Evolutionary conservation across 2,888 invertebrate species (phyloP).

Genomic region (Macropis europaea): DNA sequence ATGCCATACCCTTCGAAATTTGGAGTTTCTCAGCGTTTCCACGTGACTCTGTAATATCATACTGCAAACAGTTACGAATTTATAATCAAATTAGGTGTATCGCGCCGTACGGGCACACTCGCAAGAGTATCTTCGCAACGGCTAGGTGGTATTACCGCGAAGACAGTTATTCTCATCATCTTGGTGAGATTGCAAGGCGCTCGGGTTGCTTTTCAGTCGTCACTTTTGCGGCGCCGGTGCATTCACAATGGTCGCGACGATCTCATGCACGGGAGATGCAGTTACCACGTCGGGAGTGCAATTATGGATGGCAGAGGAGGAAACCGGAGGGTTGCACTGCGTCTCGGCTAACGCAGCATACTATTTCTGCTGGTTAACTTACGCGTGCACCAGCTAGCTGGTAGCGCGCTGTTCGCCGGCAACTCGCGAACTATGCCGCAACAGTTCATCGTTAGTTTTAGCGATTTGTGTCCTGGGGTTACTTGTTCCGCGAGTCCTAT

Average conservation of each 20-base stretch:
- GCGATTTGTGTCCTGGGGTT: too few relatives aligned
- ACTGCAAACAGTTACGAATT: background rate
- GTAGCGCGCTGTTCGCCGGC: background rate
- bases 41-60: too few relatives aligned
- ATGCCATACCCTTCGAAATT: too few relatives aligned
- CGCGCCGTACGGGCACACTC: background rate
- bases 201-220: conserved; percentile 23
- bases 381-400: background rate
- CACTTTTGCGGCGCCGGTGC: conserved; percentile 11
- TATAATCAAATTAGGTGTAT: background rate
- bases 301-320: conserved; percentile 26
- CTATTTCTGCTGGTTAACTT: background rate
- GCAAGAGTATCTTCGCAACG: background rate
- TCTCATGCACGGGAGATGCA: conserved; percentile 15
- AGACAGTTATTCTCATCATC: background rate
- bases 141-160: background rate
- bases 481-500: too few relatives aligned
- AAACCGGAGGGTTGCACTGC: conserved; percentile 1
- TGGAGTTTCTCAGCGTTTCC: too few relatives aligned
- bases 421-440: background rate
- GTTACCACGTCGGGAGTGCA: conserved; percentile 22
- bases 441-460: background rate
- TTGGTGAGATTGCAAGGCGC: conserved; percentile 1
- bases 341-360: background rate
- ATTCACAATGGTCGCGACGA: conserved; percentile 26